Conservation (phyloP, 2,113 vertebrate species). For the Origma solitaria region DNA sequence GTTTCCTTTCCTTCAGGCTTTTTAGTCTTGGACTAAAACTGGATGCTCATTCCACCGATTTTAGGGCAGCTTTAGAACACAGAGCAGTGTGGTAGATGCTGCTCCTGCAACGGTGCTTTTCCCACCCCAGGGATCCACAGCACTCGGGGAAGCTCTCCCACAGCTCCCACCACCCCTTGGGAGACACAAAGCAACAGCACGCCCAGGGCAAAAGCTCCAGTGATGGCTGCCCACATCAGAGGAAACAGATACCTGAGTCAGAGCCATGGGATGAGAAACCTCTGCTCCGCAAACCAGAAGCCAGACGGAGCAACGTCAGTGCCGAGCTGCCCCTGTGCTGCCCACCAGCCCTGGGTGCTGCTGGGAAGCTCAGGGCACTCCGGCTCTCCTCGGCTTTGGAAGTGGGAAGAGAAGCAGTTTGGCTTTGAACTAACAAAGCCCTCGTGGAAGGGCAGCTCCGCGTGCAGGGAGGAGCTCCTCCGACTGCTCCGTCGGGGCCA, state of each 20-base stretch:
- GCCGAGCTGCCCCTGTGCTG: neutral
- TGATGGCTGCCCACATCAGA: slow-evolving; percentile 22
- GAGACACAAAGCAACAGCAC: neutral
- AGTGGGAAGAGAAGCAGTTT: slow-evolving; percentile 28
- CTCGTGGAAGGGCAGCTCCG: neutral
- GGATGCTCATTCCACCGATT: neutral
- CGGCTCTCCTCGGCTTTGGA: neutral
- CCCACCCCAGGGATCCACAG: neutral
- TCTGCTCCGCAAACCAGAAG: neutral
- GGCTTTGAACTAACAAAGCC: slow-evolving; percentile 44
- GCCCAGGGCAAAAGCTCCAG: neutral
- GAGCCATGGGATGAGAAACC: neutral
- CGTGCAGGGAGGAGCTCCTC: slow-evolving; percentile 36
- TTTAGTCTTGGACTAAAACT: neutral
- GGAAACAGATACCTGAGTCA: slow-evolving; percentile 38
- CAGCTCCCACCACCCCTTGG: neutral
- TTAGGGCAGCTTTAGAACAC: neutral
- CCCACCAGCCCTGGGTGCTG: neutral
- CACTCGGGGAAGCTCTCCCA: neutral
- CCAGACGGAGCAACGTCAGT: neutral
- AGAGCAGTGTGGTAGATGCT: neutral
- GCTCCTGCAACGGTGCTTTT: neutral
- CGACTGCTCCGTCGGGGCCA: neutral
- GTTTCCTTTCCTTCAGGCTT: slow-evolving; percentile 14
- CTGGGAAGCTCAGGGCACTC: slow-evolving; percentile 1